Base-by-base conservation (phyloP, 2,888 invertebrate species). In the Nowickia ferox region DNA sequence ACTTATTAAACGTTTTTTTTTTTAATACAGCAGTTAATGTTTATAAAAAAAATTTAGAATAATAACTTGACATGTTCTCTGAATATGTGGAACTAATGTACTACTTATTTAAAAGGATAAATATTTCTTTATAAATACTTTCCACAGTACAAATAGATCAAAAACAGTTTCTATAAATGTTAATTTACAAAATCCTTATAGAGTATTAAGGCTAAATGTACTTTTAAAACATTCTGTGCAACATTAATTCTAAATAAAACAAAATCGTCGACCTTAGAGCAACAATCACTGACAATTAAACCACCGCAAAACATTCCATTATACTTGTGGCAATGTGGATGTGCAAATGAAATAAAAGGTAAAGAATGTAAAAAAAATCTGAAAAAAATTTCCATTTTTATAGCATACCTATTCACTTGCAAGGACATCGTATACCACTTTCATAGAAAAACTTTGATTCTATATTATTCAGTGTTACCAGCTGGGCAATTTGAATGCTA, bases 201-300 rank as follows among this genome's bases (percentile, higher is more conserved):
- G n/a, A 57, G 13, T 13, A n/a, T 38, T 19, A 68, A 40, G 15
- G n/a, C 17, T 3, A 19, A 57, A 66, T 11, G 4, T 38, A 78
- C 15, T 61, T n/a, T n/a, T n/a, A 1, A 38, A 38, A n/a, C 11
- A 9, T 11, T 17, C 17, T 17, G 13, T 42, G 61, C 61, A n/a
- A 44, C 40, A 71, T 57, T 46, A 57, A 82, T 40, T 48, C 48
- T 72, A 13, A 40, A 15, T 53, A 75, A 84, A 59, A 19, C 57
- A 38, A 71, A 80, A 65, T 44, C 22, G 46, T 42, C 63, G 69
- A 71, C 84, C 71, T 75, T 75, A 76, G 59, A 80, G 48, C 75
- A 75, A 22, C 76, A 80, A 84, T 71, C 80, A 84, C 79, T 80
- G 79, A 75, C 84, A 76, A 76, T 71, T 84, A 76, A 63, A 71